Conservation (phyloP, 2,888 invertebrate genomes). For the Sturmia bella region DNA sequence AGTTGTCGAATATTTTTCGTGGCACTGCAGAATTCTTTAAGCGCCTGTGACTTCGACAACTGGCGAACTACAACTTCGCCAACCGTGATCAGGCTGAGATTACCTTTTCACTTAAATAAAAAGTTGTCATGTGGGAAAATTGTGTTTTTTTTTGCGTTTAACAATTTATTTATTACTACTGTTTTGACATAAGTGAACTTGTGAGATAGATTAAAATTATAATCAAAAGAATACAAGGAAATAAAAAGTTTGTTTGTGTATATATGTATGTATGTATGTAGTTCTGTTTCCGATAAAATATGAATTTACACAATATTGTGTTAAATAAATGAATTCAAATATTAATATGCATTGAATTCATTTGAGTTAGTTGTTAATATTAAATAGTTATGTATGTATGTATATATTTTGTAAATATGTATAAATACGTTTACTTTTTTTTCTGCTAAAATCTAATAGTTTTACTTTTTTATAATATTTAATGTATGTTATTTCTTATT, state of each 20-base stretch:
- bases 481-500: conserved; percentile 43
- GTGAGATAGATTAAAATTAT: conserved; percentile 44
- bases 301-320: conserved; percentile 35
- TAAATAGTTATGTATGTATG: background rate
- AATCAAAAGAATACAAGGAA: conserved; percentile 19
- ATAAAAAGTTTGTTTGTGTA: conserved; percentile 15
- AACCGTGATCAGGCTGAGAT: too few relatives aligned
- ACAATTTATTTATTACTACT: conserved; percentile 52
- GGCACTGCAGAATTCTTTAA: too few relatives aligned
- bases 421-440: conserved; percentile 47
- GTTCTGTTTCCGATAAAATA: conserved; percentile 11
- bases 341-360: conserved; percentile 34
- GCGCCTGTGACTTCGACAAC: too few relatives aligned
- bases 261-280: conserved; percentile 4
- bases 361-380: conserved; percentile 49
- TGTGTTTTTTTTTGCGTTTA: conserved; percentile 44
- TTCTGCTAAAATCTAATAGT: conserved; percentile 62
- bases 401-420: conserved; percentile 20
- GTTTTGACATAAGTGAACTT: conserved; percentile 60
- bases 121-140: conserved; percentile 52
- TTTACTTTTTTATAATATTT: conserved; percentile 41
- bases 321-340: conserved; percentile 18
- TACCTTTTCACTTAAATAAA: background rate
- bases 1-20: too few relatives aligned
- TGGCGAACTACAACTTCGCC: too few relatives aligned